Conservation (phyloP, 2,113 vertebrate genomes). For the Ornithorhynchus anatinus region DNA sequence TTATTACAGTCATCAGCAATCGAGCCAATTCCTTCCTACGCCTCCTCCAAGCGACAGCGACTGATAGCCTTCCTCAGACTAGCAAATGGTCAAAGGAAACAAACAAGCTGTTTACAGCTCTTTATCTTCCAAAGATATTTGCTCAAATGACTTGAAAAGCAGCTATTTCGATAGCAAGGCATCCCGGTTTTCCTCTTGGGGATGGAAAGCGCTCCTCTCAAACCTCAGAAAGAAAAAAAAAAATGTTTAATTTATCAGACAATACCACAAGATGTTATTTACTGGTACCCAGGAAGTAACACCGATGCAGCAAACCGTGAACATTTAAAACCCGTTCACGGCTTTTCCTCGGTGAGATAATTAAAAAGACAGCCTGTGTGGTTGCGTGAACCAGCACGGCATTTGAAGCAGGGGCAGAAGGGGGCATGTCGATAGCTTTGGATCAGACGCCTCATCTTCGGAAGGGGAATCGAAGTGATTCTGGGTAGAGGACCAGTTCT, state of each 20-base stretch:
- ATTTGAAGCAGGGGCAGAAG: not conserved
- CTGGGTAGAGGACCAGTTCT: too few species aligned
- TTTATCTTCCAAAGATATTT: not conserved
- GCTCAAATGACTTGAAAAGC: not conserved
- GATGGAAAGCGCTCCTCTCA: not conserved
- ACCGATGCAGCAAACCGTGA: slow-evolving; percentile 13
- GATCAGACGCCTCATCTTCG: not conserved
- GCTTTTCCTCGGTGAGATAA: slow-evolving; percentile 19
- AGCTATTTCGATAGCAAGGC: not conserved
- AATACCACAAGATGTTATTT: slow-evolving; percentile 31
- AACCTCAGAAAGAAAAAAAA: not conserved
- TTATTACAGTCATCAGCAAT: too few species aligned
- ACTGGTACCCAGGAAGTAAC: not conserved
- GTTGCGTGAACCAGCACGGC: not conserved
- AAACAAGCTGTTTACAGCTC: too few species aligned
- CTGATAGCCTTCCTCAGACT: too few species aligned
- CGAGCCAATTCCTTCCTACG: too few species aligned
- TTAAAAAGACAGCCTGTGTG: slow-evolving; percentile 35
- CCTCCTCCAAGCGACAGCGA: too few species aligned
- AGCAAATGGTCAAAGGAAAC: too few species aligned
- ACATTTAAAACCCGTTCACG: not conserved
- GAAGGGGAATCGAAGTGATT: too few species aligned
- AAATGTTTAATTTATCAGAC: slow-evolving; percentile 46
- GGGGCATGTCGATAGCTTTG: not conserved
- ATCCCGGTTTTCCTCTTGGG: not conserved